Evolutionary conservation across 1,140 invertebrate genomes (phyloP).

Genomic region (Pissodes strobi): DNA sequence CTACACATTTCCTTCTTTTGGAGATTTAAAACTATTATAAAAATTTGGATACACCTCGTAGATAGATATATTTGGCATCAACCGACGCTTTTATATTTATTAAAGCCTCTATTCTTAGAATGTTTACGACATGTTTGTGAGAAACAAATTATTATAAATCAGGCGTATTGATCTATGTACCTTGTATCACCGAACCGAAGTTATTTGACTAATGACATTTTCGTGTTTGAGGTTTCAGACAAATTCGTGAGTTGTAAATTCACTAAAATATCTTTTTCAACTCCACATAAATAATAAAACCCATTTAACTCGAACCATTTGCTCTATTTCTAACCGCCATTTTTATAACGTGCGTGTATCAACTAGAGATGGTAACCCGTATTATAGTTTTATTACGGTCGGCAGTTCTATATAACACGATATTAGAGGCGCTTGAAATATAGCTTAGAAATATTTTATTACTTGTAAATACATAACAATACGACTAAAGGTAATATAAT

Average conservation of each 20-base stretch:
- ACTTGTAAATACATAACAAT: neutral
- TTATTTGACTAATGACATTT: constrained; percentile 8
- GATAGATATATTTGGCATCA: no score
- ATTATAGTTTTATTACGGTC: constrained; percentile 11
- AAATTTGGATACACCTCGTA: no score
- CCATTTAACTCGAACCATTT: constrained; percentile 1
- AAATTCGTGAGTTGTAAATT: constrained; percentile 7
- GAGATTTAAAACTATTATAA: no score
- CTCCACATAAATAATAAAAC: constrained; percentile 7
- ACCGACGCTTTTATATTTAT: no score
- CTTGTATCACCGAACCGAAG: no score
- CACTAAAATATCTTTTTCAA: constrained; percentile 2
- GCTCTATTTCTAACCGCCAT: constrained; percentile 1
- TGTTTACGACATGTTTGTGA: no score
- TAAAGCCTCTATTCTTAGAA: no score
- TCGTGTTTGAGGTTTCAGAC: constrained; percentile 5
- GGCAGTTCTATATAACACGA: neutral
- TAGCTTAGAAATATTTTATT: constrained; percentile 5
- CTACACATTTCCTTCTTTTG: no score
- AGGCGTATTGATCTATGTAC: no score
- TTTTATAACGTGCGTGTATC: constrained; percentile 12
- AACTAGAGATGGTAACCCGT: neutral
- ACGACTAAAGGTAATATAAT: no score
- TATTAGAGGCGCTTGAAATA: neutral
- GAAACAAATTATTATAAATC: no score